Evolutionary conservation across 2,113 vertebrate genomes (phyloP).

Genomic region (Epinephelus cyanopodus): DNA sequence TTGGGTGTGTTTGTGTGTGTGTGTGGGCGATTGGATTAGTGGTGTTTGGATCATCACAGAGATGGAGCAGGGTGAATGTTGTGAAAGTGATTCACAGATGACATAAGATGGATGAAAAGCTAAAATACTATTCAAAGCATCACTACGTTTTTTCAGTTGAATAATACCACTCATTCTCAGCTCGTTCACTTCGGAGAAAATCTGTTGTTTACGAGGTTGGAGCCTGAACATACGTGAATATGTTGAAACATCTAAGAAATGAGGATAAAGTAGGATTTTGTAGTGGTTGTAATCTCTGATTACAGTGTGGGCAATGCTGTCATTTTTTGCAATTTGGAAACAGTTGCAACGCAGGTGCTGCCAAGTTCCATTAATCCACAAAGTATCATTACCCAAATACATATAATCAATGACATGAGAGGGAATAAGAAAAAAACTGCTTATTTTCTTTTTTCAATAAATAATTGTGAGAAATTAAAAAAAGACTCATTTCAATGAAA

Average conservation of each 20-base stretch:
- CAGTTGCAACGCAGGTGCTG: slow-evolving; percentile 11
- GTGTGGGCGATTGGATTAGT: slow-evolving; percentile 24
- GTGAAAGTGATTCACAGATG: slow-evolving; percentile 34
- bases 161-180: background rate
- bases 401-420: slow-evolving; percentile 2
- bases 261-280: slow-evolving; percentile 5
- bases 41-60: slow-evolving; percentile 29
- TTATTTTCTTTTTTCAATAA: slow-evolving; percentile 7
- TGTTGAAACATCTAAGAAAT: slow-evolving; percentile 8
- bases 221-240: background rate
- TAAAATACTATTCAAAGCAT: background rate
- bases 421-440: background rate
- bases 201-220: background rate
- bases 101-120: slow-evolving; percentile 19
- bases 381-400: slow-evolving; percentile 31
- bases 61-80: background rate
- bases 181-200: background rate
- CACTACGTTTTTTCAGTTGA: background rate
- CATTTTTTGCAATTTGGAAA: background rate
- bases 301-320: background rate
- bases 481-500: background rate
- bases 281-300: background rate
- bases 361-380: slow-evolving; percentile 9
- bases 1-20: background rate
- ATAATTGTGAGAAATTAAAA: background rate